Evolutionary conservation across 1,140 invertebrate species (phyloP).

Genomic region (Euschistus heros): DNA sequence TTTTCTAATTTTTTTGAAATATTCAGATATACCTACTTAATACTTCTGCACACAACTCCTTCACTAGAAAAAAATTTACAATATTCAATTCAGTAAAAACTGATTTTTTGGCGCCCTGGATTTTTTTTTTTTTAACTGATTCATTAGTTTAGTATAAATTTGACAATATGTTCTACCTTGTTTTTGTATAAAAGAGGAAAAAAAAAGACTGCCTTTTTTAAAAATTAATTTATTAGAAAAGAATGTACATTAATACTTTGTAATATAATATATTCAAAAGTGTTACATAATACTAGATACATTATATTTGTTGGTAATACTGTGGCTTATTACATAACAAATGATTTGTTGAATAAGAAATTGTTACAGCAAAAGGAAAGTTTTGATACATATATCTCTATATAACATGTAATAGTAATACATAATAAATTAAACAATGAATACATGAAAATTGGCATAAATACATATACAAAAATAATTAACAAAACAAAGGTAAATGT

Average conservation of each 20-base stretch:
- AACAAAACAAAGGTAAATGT: background rate
- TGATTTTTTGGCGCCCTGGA: background rate
- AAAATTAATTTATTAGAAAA: conserved; percentile 1
- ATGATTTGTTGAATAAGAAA: background rate
- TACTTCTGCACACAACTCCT: background rate
- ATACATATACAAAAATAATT: background rate
- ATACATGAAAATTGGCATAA: background rate
- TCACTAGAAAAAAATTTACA: background rate
- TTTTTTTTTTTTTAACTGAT: background rate
- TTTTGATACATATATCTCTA: background rate
- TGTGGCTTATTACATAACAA: background rate
- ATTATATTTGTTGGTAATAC: background rate
- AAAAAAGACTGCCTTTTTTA: background rate
- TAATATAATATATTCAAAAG: conserved; percentile 1
- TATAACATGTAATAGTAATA: background rate
- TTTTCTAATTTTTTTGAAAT: no score
- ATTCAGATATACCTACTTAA: background rate
- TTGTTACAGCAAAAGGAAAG: background rate
- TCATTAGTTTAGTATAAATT: background rate
- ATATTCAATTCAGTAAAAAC: background rate
- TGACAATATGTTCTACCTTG: background rate
- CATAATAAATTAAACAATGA: background rate
- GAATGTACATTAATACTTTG: conserved; percentile 7
- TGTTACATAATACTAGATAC: background rate
- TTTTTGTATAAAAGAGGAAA: background rate